A percentile compares a stretch with the other conserved stretches of the same genome.
Conservation (phyloP, 1,140 invertebrate genomes). For the Musca domestica region DNA sequence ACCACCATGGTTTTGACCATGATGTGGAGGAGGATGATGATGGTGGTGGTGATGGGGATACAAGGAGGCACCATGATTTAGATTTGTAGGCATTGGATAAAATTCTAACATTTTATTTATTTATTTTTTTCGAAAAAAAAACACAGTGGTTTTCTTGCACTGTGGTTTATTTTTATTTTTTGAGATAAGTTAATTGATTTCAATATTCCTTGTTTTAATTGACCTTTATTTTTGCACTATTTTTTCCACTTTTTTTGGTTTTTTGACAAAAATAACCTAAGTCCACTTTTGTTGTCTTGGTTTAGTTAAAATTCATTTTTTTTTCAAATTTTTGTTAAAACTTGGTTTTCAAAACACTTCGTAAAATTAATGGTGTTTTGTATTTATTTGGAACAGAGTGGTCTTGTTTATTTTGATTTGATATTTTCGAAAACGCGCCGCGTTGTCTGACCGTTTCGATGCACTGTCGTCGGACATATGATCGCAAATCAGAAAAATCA, state of each 20-base stretch:
- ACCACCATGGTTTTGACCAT: conserved; percentile 51
- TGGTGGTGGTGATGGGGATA: conserved; percentile 48
- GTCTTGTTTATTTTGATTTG: neutral
- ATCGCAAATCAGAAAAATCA: conserved; percentile 16
- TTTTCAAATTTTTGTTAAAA: neutral
- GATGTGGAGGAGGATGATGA: no score
- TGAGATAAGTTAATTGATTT: neutral
- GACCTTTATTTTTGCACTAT: neutral
- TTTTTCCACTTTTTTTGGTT: neutral
- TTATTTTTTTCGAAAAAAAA: conserved; percentile 3
- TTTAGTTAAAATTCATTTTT: neutral
- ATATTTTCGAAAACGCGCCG: neutral
- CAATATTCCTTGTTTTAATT: conserved; percentile 15
- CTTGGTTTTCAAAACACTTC: neutral
- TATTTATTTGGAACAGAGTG: neutral
- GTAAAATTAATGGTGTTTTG: neutral
- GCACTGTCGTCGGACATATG: neutral
- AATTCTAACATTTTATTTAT: conserved; percentile 47
- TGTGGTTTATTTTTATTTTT: neutral
- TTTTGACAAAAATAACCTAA: neutral
- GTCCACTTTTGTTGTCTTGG: neutral
- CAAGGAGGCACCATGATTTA: conserved; percentile 49
- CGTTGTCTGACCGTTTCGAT: conserved; percentile 4
- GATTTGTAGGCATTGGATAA: conserved; percentile 53
- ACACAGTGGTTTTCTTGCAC: conserved; percentile 3